phyloP scores from a whole-genome alignment of 2,797 vertebrate genomes.

The Pipistrellus nathusii region DNA sequence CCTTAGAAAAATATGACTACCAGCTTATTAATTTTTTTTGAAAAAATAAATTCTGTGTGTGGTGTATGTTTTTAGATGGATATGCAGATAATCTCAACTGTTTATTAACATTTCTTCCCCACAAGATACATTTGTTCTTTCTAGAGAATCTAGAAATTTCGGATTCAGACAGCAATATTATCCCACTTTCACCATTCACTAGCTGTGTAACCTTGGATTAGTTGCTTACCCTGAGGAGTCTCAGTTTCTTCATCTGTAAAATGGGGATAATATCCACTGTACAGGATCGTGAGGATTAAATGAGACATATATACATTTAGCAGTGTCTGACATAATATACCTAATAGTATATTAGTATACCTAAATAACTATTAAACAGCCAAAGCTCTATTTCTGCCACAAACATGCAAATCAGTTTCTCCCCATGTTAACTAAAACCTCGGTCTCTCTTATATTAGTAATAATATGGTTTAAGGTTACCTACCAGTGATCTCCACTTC shows the following conservation, averaged over 20 bases:
- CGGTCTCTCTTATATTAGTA: not conserved
- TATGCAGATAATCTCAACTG: conserved; percentile 31
- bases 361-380: conserved; percentile 2
- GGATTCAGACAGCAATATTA: not conserved
- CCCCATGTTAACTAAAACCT: conserved; percentile 40
- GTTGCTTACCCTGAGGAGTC: conserved; percentile 41
- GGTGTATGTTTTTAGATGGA: not conserved
- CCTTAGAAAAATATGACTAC: conserved; percentile 17
- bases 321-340: not conserved
- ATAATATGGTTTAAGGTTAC: conserved; percentile 50
- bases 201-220: not conserved
- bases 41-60: not conserved
- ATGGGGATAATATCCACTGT: conserved; percentile 33
- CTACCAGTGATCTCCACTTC: conserved; percentile 60
- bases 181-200: not conserved
- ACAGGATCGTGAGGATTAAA: not conserved
- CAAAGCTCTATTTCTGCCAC: conserved; percentile 41
- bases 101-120: conserved; percentile 25
- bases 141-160: conserved; percentile 45
- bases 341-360: not conserved
- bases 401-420: conserved; percentile 30
- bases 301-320: not conserved
- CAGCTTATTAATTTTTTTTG: not conserved
- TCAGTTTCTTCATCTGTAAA: conserved; percentile 53
- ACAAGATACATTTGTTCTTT: conserved; percentile 46